Evolutionary conservation across 2,797 vertebrate genomes (phyloP).

Genomic region (Lophura swinhoii): DNA sequence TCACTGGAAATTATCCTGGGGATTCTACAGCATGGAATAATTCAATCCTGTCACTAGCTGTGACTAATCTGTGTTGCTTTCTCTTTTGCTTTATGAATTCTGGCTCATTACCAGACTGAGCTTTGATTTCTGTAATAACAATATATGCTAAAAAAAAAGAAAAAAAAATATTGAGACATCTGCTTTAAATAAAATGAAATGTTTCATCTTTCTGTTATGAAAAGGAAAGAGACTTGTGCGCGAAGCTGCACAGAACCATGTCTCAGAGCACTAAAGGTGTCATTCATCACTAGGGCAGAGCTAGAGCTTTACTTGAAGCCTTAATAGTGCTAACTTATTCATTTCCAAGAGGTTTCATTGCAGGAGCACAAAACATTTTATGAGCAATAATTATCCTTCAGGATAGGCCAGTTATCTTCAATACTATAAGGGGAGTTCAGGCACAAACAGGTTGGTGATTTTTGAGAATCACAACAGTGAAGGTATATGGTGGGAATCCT

Average conservation of each 20-base stretch:
- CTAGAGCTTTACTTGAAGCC: neutral
- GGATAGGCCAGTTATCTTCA: neutral
- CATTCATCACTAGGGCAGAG: neutral
- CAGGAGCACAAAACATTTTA: neutral
- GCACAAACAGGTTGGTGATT: neutral
- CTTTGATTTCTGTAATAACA: neutral
- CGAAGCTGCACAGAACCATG: neutral
- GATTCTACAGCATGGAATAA: neutral
- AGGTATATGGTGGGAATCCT: neutral
- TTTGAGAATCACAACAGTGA: neutral
- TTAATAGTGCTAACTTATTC: neutral
- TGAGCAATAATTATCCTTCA: neutral
- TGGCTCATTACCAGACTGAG: neutral
- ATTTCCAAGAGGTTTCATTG: neutral
- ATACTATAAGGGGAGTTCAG: neutral
- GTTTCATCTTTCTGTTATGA: neutral
- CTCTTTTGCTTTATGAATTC: neutral
- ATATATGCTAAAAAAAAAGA: neutral
- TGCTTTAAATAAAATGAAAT: slow-evolving; percentile 10
- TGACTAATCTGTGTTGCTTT: slow-evolving; percentile 2
- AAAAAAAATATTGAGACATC: neutral
- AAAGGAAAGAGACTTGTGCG: neutral
- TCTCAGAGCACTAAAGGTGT: neutral
- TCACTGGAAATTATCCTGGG: slow-evolving; percentile 10
- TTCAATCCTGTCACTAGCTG: neutral